These are phyloP conservation scores for Phalacrocorax aristotelis DNA, from an alignment of 2,113 vertebrate genomes.

Conservation along the genomic window DNA sequence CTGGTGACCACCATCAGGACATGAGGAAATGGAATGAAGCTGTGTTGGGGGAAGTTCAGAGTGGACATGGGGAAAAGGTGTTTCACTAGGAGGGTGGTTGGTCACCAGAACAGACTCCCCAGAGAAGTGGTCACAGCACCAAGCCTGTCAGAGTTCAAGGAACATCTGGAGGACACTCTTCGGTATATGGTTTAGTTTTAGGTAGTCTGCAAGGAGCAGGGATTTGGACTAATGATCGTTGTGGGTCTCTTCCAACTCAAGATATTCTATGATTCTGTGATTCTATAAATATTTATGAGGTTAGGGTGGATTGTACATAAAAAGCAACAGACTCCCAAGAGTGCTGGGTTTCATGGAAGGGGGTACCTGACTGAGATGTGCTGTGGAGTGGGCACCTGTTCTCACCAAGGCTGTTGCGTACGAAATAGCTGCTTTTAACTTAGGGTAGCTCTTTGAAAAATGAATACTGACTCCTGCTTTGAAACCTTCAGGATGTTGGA, in stretches of 20 bases:
- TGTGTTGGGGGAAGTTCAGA: background rate
- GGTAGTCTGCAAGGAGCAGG: background rate
- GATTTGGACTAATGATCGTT: background rate
- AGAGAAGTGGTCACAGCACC: background rate
- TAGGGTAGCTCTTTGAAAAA: background rate
- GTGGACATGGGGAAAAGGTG: background rate
- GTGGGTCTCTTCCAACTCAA: background rate
- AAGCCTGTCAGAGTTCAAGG: background rate
- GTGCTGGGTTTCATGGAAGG: background rate
- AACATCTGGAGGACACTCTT: fast-evolving
- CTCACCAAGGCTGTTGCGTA: background rate
- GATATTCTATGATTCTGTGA: too few relatives aligned
- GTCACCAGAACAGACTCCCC: background rate
- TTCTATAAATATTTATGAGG: background rate
- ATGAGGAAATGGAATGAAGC: background rate
- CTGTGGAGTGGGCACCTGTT: background rate
- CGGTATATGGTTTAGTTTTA: background rate
- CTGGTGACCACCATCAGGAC: too few relatives aligned
- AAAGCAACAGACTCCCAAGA: background rate
- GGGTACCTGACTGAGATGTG: background rate
- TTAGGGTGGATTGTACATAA: background rate
- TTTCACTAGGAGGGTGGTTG: background rate
- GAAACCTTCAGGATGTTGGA: background rate
- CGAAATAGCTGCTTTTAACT: background rate
- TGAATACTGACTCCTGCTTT: background rate